These are phyloP conservation scores for Rhynchotus rufescens DNA, from an alignment of 2,797 vertebrate species.

Conservation along the genomic window DNA sequence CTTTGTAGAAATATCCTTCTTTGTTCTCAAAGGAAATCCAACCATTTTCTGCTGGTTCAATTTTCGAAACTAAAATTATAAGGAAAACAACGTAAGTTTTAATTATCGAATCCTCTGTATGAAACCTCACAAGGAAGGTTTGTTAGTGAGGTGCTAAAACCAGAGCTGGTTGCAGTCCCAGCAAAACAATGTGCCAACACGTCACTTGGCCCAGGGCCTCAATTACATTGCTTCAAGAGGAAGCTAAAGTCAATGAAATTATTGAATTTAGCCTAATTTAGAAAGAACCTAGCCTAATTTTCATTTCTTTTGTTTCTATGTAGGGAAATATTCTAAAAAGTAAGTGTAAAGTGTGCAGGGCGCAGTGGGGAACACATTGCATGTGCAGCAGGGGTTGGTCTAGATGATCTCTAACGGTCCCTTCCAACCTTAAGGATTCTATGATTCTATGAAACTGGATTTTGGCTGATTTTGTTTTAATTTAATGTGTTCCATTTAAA, in stretches of 20 bases:
- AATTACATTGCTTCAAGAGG: neutral
- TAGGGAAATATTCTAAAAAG: conserved; percentile 38
- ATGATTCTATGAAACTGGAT: neutral
- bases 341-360: conserved; percentile 14
- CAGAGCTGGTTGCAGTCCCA: neutral
- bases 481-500: conserved; percentile 26
- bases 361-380: no score
- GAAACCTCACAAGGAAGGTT: neutral
- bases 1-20: neutral
- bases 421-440: no score
- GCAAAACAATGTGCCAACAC: conserved; percentile 3
- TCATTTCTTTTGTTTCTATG: neutral
- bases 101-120: neutral
- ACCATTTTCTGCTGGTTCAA: conserved; percentile 5
- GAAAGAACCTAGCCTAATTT: conserved; percentile 44
- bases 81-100: conserved; percentile 3
- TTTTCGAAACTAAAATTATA: conserved; percentile 29
- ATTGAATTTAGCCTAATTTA: neutral
- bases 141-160: neutral
- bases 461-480: conserved; percentile 57
- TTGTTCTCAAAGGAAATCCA: conserved; percentile 22
- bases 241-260: conserved; percentile 24
- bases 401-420: no score
- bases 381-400: no score
- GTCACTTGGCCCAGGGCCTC: neutral